Percentiles rank a stretch among this genome's conserved stretches.
phyloP scores from a whole-genome alignment of 1,140 invertebrate species.

The Psilanteris sp. region DNA sequence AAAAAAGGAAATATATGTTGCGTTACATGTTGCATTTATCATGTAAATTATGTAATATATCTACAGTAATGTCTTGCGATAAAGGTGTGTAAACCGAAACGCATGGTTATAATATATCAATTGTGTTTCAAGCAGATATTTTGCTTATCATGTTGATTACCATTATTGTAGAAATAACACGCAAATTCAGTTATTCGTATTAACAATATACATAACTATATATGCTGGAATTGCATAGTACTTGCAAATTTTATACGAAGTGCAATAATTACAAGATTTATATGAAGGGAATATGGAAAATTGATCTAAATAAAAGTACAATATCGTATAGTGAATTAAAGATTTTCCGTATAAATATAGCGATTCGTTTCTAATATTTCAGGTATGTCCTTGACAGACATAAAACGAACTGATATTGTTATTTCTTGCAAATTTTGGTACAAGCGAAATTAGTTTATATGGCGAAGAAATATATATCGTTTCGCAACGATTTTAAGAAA shows the following conservation, averaged over 20 bases:
- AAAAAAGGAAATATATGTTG: slow-evolving; percentile 16
- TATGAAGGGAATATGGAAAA: slow-evolving; percentile 16
- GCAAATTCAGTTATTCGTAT: slow-evolving; percentile 18
- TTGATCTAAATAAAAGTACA: no score
- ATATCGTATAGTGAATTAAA: no score
- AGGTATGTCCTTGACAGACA: no score
- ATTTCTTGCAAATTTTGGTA: no score
- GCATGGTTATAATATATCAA: slow-evolving; percentile 11
- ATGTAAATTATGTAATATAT: slow-evolving; percentile 13
- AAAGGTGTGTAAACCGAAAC: slow-evolving; percentile 13
- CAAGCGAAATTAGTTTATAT: no score
- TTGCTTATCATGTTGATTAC: slow-evolving; percentile 44
- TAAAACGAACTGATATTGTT: no score
- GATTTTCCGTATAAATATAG: no score
- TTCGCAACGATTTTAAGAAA: no score
- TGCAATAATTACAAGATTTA: slow-evolving; percentile 30
- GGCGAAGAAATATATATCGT: no score
- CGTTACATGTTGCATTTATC: neutral
- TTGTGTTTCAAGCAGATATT: slow-evolving; percentile 12
- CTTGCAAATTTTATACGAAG: slow-evolving; percentile 15
- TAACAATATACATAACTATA: slow-evolving; percentile 8
- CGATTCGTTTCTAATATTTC: no score
- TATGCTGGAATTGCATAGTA: slow-evolving; percentile 13
- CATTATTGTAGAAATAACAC: slow-evolving; percentile 53
- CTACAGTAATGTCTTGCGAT: neutral